Conservation (phyloP, 1,140 invertebrate genomes). For the Brachionus manjavacas region DNA sequence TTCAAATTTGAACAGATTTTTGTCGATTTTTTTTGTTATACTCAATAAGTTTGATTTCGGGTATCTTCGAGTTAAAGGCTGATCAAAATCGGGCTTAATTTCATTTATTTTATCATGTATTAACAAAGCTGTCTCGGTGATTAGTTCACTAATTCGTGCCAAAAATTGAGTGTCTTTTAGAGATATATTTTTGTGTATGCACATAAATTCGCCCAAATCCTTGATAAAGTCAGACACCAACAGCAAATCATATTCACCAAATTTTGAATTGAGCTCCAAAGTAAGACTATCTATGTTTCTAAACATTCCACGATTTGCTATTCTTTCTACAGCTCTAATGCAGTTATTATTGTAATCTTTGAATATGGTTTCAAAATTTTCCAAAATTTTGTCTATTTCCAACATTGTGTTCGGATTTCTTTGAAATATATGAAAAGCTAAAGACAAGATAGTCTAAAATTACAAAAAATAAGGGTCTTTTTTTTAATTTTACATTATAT, state of each 20-base stretch:
- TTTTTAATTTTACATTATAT: too few species aligned
- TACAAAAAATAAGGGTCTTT: too few species aligned
- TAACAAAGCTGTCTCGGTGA: not conserved
- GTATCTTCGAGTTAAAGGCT: not conserved
- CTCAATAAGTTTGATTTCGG: not conserved
- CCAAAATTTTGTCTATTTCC: not conserved
- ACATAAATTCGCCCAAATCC: constrained; percentile 4
- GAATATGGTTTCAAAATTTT: not conserved
- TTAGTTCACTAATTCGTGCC: not conserved
- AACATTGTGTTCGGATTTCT: not conserved
- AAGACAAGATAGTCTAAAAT: not conserved
- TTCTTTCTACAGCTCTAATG: not conserved
- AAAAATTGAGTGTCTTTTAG: not conserved
- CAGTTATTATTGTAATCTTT: not conserved
- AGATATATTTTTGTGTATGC: constrained; percentile 1
- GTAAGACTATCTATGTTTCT: not conserved
- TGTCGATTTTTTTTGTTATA: constrained; percentile 1
- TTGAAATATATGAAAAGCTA: not conserved
- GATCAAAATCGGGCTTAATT: not conserved
- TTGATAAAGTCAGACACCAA: not conserved
- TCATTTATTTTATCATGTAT: not conserved
- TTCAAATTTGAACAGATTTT: constrained; percentile 16
- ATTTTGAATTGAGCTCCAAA: not conserved
- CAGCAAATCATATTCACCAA: constrained; percentile 3
- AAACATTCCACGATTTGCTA: not conserved